These are phyloP conservation scores for Aproaerema taeniolella DNA, from an alignment of 2,888 invertebrate species.

Conservation along the genomic window DNA sequence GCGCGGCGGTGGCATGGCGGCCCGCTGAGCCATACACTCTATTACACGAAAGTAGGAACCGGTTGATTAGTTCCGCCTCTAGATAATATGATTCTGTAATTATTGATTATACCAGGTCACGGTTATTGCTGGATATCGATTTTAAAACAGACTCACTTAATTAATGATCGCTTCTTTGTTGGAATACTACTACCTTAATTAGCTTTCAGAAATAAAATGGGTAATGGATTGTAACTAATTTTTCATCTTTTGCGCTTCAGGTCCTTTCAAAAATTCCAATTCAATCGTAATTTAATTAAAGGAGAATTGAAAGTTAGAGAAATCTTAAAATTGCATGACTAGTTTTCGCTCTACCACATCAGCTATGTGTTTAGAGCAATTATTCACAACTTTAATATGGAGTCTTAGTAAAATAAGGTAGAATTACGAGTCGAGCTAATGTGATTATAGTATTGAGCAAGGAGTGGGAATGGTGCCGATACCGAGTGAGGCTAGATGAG, in stretches of 20 bases:
- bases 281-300: too few species aligned
- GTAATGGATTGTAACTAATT: conserved; percentile 38
- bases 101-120: conserved; percentile 71
- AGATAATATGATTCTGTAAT: conserved; percentile 62
- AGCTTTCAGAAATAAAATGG: conserved; percentile 38
- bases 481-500: background rate
- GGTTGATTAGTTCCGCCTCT: conserved; percentile 63
- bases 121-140: conserved; percentile 50
- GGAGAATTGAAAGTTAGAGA: too few species aligned
- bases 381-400: too few species aligned
- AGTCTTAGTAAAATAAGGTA: too few species aligned
- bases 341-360: too few species aligned
- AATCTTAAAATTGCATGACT: too few species aligned
- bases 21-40: conserved; percentile 54
- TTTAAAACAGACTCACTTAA: conserved; percentile 52
- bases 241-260: conserved; percentile 32
- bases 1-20: too few species aligned
- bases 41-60: conserved; percentile 42
- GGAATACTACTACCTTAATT: conserved; percentile 46
- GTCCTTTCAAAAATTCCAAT: background rate
- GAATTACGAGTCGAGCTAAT: too few species aligned
- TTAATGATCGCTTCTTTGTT: conserved; percentile 50
- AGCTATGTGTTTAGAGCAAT: too few species aligned
- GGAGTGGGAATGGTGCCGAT: background rate
- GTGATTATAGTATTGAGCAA: background rate